Base-by-base conservation (phyloP, 1,140 invertebrate species). In the Hesperophylax magnus region DNA sequence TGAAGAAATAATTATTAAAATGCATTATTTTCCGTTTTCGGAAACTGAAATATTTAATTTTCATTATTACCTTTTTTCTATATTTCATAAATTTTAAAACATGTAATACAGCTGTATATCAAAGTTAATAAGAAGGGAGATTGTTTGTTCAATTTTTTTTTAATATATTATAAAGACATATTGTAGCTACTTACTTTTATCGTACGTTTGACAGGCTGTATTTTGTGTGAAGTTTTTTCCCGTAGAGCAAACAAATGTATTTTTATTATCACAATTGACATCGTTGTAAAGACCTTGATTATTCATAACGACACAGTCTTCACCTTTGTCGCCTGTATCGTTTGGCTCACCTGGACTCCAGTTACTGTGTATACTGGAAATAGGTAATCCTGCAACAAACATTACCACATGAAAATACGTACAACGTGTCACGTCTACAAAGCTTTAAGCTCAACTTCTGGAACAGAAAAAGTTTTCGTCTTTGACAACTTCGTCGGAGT, bases 271-370 rank as follows among this genome's bases (percentile, higher is more conserved):
- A 27, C 75, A 77, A 8, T n/a, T 6, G 11, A 47, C 20, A 63
- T 83, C 82, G 20, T 61, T 65, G 39, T 75, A 79, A 15, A 39
- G 6, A 9, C 52, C 75, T 14, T 76, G 39, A 5, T 17, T 47
- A 6, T 58, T 58, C 7, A 84, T 54, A 6, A 47, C 1, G 2
- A 77, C 79, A 58, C 79, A 83, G 69, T 84, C 31, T 71, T 82
- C 78, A 9, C 81, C 78, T 17, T 82, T 56, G 3, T 81, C 67
- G 5, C 18, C 74, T 22, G 17, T n/a, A 27, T 79, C 76, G 61
- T 74, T 81, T 15, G 81, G 81, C 22, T 81, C 69, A 9, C 39
- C 34, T 54, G 34, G n/a, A 17, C 17, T 65, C 81, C 81, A 82
- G 20, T 83, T 75, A 9, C 15, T 22, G 22, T 75, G 78, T 18